Conservation (phyloP, 2,888 invertebrate genomes). For the Siphonodentalium dalli region DNA sequence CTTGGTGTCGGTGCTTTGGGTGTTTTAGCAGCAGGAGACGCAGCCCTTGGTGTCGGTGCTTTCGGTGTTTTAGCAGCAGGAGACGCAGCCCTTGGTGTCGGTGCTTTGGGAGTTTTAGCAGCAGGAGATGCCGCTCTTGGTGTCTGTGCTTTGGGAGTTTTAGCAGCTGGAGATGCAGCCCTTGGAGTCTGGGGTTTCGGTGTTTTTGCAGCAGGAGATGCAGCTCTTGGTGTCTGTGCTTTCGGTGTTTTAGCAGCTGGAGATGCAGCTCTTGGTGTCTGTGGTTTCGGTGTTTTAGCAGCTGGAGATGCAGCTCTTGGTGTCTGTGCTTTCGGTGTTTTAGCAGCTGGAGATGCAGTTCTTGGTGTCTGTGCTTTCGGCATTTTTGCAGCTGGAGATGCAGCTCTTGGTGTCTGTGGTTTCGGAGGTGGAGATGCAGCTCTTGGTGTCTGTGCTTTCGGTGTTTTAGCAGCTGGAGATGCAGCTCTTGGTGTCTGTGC, state of each 20-base stretch:
- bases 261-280: constrained; percentile 1
- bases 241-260: not conserved
- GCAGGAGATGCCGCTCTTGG: not conserved
- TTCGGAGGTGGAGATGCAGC: too few relatives aligned
- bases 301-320: too few relatives aligned
- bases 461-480: constrained; percentile 5
- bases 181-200: constrained; percentile 1
- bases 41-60: not conserved
- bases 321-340: not conserved
- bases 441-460: constrained; percentile 1
- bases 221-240: not conserved
- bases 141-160: not conserved
- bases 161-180: constrained; percentile 6
- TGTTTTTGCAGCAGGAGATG: constrained; percentile 12
- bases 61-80: constrained; percentile 13
- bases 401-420: too few relatives aligned
- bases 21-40: not conserved
- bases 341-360: too few relatives aligned
- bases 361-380: too few relatives aligned
- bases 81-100: too few relatives aligned
- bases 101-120: not conserved
- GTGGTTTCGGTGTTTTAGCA: not conserved
- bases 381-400: too few relatives aligned
- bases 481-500: constrained; percentile 3
- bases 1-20: constrained; percentile 2